phyloP scores from a whole-genome alignment of 1,140 invertebrate genomes.

The Megathymus violae region DNA sequence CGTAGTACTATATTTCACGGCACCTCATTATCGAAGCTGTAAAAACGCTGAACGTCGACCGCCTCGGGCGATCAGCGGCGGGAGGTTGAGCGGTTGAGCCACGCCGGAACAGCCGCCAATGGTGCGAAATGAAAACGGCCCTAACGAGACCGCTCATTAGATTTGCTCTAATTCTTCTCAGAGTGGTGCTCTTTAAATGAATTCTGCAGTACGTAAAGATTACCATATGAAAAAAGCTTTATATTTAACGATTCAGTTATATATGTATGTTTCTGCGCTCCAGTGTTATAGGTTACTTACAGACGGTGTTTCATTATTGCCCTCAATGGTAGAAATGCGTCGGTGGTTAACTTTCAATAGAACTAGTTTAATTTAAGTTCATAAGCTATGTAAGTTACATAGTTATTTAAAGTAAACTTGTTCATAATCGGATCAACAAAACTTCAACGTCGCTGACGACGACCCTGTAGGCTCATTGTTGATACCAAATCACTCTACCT shows the following conservation, averaged over 20 bases:
- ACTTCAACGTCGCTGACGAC: too few species aligned
- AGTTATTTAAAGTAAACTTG: too few species aligned
- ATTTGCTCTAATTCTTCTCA: slow-evolving; percentile 36
- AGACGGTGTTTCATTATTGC: too few species aligned
- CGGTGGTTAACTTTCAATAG: too few species aligned
- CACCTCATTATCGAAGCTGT: slow-evolving; percentile 62
- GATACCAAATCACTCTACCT: too few species aligned
- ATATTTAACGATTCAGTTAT: too few species aligned
- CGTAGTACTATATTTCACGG: slow-evolving; percentile 13
- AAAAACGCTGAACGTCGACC: slow-evolving; percentile 53
- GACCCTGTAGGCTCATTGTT: too few species aligned
- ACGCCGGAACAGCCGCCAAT: slow-evolving; percentile 28
- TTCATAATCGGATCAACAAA: too few species aligned
- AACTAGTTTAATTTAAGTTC: too few species aligned
- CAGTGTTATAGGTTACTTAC: too few species aligned
- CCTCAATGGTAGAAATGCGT: too few species aligned
- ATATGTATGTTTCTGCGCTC: slow-evolving; percentile 15
- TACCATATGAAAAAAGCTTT: background rate
- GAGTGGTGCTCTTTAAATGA: slow-evolving; percentile 3
- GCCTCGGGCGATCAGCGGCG: slow-evolving; percentile 40
- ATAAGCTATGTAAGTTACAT: too few species aligned
- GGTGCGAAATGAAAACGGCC: slow-evolving; percentile 49
- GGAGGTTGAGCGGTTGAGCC: slow-evolving; percentile 16
- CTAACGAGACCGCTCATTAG: slow-evolving; percentile 60
- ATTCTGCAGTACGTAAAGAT: background rate